Evolutionary conservation across 2,113 vertebrate genomes (phyloP), one percentile per base, ranked within the genome.

Genomic region (Sminthopsis crassicaudata): DNA sequence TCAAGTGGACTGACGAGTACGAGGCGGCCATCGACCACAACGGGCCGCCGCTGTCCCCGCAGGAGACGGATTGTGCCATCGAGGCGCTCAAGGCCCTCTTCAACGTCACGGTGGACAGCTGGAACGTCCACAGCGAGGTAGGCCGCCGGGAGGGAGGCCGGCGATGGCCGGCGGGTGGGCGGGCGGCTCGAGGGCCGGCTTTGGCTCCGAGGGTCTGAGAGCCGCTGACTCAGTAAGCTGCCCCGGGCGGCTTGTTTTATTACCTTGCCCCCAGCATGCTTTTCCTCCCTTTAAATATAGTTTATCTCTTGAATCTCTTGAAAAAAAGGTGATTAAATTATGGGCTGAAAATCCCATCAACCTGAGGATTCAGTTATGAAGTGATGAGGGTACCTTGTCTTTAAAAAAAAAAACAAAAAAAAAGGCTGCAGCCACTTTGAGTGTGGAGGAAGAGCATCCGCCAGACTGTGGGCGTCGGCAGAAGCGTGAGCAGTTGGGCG

Each of bases 61-160:
- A 99, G 98, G 99, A 99, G 97, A 99, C 99, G 8, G 99, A 99
- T 95, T 98, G 99, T 97, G 98, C 99, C 84, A 99, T 99, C 98
- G 99, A 99, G 97, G 99, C 99, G 23, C 98, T 99, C 95, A 99
- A 99, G 98, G 99, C 99, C 98, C 98, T 99, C 95, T 99, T 99
- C 98, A 99, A 99, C 98, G 99, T 99, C 97, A 99, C 99, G 0
- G 98, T 99, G 97, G 99, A 99, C 97, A 99, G 98, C 92, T 99
- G 98, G 98, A 99, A 99, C 96, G 98, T 99, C 95, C 98, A 98
- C 97, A 99, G 99, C 60, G 96, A 99, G 99, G 99, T 99, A 99
- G 99, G 99, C 12, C 30, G 8, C 57, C 10, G 19, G 24, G 53
- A 93, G 26, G 53, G n/a, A 96, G 48, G 95, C 46, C 76, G 90